A percentile compares a stretch with the other conserved stretches of the same genome.
These are phyloP conservation scores for Papilio gigon DNA, from an alignment of 2,888 invertebrate genomes.

Conservation along the genomic window DNA sequence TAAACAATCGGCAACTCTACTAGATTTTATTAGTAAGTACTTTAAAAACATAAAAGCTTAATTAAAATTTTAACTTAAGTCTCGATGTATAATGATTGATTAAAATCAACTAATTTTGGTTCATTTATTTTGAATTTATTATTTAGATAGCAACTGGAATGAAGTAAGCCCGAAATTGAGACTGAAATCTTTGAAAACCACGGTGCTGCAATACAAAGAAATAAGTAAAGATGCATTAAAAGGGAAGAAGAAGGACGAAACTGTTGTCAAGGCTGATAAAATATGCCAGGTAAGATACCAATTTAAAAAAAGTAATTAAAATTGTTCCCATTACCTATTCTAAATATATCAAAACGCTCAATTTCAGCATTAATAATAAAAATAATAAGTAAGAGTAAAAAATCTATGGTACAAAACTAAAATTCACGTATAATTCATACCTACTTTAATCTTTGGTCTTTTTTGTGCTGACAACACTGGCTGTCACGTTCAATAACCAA, in stretches of 20 bases:
- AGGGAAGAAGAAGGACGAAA: slow-evolving; percentile 77
- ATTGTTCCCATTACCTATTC: too few species aligned
- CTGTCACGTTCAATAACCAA: slow-evolving; percentile 26
- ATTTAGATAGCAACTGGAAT: slow-evolving; percentile 68
- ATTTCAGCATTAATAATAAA: too few species aligned
- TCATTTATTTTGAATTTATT: neutral
- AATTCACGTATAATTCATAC: too few species aligned
- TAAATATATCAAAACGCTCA: too few species aligned
- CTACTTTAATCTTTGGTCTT: neutral
- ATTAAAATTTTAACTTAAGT: too few species aligned
- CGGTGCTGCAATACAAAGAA: slow-evolving; percentile 69
- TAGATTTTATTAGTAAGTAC: slow-evolving; percentile 81
- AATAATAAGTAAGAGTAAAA: too few species aligned
- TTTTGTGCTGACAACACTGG: slow-evolving; percentile 47
- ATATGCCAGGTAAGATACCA: slow-evolving; percentile 72
- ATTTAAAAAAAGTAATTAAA: neutral
- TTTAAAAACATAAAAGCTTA: too few species aligned
- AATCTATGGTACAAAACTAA: neutral
- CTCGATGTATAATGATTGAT: neutral
- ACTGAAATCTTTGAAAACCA: slow-evolving; percentile 66
- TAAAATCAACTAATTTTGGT: too few species aligned
- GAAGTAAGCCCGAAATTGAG: slow-evolving; percentile 67
- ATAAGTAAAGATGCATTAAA: slow-evolving; percentile 71
- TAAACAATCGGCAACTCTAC: slow-evolving; percentile 84
- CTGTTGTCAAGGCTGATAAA: slow-evolving; percentile 69